Base-by-base conservation (phyloP, 2,113 vertebrate species). In the Pelobates fuscus region DNA sequence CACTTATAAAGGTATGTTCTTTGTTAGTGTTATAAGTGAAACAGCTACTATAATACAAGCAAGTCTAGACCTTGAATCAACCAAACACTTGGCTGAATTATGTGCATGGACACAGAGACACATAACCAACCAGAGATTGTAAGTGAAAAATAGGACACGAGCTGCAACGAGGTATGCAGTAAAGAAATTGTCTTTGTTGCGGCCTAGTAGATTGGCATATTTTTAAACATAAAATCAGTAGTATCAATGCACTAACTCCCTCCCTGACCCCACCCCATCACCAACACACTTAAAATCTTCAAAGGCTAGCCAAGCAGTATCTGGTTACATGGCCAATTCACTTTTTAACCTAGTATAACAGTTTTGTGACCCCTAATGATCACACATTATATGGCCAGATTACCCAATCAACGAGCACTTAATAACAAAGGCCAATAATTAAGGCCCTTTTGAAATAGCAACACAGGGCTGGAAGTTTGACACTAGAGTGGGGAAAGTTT, bases 391-490 rank as follows among this genome's bases (percentile, higher is more conserved):
- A 63, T 67, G 63, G 63, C 72, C 63, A 75, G 72, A 75, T 75
- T 75, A 75, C 72, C 72, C 72, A 75, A 75, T 75, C 72, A 75
- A 75, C 64, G 63, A 44, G 54, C 63, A 67, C 72, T 75, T 75
- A 75, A 75, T 75, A 67, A 75, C 72, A 75, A 75, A 75, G 63
- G 65, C 52, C 63, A 67, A 75, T 75, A 75, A 75, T 75, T 75
- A 75, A 75, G 63, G 30, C 21, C 54, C 72, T 75, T 75, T 75
- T 60, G 71, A 75, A 67, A 67, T 44, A 26, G 72, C 30, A 60
- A 46, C 63, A 60, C 32, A 67, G 37, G 63, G 54, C 54, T n/a
- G 72, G 55, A 75, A 59, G 72, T 67, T 75, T 75, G 72, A 75
- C 72, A 67, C 72, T 49, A 75, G 65, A 58, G 72, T 58, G 55